Evolutionary conservation across 2,113 vertebrate genomes (phyloP).

Genomic region (Delphinapterus leucas): DNA sequence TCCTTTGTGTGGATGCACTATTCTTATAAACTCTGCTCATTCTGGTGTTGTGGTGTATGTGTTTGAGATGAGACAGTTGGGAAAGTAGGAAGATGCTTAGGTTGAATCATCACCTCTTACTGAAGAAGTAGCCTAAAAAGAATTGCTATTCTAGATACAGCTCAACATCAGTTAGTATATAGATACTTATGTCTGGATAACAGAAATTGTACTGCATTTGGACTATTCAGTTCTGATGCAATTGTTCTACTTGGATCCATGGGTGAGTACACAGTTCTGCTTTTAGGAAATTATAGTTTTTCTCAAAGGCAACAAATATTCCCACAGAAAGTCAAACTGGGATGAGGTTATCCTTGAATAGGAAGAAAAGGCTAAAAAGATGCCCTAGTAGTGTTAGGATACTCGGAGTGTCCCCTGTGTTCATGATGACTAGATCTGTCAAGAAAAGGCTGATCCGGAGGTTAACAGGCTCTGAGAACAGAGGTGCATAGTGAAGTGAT

Average conservation of each 20-base stretch:
- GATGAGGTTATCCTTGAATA: neutral
- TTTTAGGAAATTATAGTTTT: neutral
- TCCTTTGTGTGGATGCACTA: neutral
- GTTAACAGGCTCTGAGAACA: neutral
- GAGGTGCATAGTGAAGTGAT: neutral
- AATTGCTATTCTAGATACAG: neutral
- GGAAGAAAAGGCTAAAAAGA: neutral
- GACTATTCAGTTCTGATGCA: neutral
- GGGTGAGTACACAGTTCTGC: neutral
- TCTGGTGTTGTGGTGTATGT: neutral
- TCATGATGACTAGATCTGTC: neutral
- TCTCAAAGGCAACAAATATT: neutral
- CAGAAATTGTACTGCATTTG: neutral
- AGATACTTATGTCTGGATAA: neutral
- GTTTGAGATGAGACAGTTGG: neutral
- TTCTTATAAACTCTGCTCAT: neutral
- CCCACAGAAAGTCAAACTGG: neutral
- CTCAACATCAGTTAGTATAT: neutral
- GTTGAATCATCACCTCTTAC: neutral
- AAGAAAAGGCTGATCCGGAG: neutral
- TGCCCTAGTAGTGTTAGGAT: neutral
- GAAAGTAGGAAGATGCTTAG: neutral
- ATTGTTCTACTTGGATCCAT: neutral
- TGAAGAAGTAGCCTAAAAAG: neutral
- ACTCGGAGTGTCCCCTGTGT: neutral